These are phyloP conservation scores for Lutjanus erythropterus DNA, from an alignment of 2,113 vertebrate genomes.

Conservation along the genomic window DNA sequence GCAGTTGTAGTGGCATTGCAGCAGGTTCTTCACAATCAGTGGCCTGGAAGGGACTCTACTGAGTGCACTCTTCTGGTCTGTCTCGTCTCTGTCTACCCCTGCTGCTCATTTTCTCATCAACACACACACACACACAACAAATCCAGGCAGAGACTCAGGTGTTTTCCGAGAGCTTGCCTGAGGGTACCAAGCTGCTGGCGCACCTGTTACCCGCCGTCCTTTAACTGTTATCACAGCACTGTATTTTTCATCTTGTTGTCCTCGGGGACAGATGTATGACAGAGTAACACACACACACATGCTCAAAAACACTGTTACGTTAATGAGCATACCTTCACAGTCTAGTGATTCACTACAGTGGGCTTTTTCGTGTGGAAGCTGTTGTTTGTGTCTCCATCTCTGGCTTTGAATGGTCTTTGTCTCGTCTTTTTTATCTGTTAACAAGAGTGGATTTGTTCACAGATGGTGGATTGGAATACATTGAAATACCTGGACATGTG, in stretches of 20 bases:
- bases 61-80: no score
- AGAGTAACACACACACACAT: slow-evolving; percentile 11
- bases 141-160: slow-evolving; percentile 19
- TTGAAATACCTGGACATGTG: neutral
- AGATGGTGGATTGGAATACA: slow-evolving; percentile 6
- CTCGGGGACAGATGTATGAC: slow-evolving; percentile 12
- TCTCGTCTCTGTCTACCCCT: no score
- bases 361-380: slow-evolving; percentile 31
- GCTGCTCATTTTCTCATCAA: slow-evolving; percentile 2
- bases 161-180: slow-evolving; percentile 24
- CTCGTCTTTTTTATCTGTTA: slow-evolving; percentile 33
- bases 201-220: slow-evolving; percentile 53
- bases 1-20: no score
- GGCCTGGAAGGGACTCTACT: no score
- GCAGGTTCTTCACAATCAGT: no score
- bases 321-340: slow-evolving; percentile 73
- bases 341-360: slow-evolving; percentile 61
- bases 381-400: slow-evolving; percentile 60
- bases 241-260: slow-evolving; percentile 5
- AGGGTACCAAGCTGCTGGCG: slow-evolving; percentile 28
- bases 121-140: slow-evolving; percentile 26
- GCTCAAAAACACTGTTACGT: slow-evolving; percentile 13
- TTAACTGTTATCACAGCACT: slow-evolving; percentile 11
- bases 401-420: slow-evolving; percentile 48
- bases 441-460: slow-evolving; percentile 18